phyloP scores from a whole-genome alignment of 2,888 invertebrate species.

The Acrobasis consociella region DNA sequence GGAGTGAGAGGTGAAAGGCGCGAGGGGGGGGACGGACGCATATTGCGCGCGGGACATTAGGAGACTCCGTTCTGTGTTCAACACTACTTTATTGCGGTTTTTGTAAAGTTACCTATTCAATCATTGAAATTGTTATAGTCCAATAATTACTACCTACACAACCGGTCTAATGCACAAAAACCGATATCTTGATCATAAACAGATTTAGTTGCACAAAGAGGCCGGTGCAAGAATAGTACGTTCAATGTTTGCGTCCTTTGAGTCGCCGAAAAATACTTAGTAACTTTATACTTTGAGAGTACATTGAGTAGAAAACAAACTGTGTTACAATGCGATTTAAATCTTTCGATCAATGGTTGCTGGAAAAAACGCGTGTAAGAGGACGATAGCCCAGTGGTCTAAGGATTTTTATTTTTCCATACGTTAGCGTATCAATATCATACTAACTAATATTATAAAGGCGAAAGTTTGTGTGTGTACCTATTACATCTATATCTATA shows the following conservation, averaged over 20 bases:
- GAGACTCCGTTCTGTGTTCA: no score
- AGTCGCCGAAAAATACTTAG: conserved; percentile 33
- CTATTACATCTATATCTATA: no score
- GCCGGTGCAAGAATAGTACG: conserved; percentile 31
- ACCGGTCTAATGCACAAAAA: conserved; percentile 36
- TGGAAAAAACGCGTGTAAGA: conserved; percentile 2
- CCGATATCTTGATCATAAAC: conserved; percentile 46
- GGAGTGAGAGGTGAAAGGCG: no score
- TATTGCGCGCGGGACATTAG: no score
- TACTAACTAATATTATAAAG: no score
- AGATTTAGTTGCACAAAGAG: conserved; percentile 54
- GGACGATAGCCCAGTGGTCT: not conserved
- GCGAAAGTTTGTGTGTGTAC: no score
- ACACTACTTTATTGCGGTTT: not conserved
- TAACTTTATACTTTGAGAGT: conserved; percentile 36
- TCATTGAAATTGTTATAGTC: conserved; percentile 26
- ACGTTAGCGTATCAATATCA: no score
- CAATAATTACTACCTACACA: conserved; percentile 42
- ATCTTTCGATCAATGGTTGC: conserved; percentile 23
- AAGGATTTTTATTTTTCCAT: no score
- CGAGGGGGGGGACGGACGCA: no score
- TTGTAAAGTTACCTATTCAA: not conserved
- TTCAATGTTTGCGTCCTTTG: conserved; percentile 30
- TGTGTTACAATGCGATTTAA: conserved; percentile 25
- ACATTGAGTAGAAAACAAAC: conserved; percentile 35